These are phyloP conservation scores for Drosophila birchii DNA, from an alignment of 2,888 invertebrate genomes.

Conservation along the genomic window DNA sequence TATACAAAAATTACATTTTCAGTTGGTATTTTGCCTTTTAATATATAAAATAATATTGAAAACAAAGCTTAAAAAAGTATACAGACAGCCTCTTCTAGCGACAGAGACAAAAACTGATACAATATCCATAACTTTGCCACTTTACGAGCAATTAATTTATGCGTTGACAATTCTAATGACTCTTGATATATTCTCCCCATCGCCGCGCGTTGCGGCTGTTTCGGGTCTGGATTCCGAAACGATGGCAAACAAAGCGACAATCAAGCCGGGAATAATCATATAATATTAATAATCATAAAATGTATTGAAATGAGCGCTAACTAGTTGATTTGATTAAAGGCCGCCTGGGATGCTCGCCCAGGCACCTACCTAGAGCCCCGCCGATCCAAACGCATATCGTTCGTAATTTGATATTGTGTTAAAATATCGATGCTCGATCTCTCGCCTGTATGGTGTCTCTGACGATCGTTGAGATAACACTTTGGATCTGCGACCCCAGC, in stretches of 20 bases:
- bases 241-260: constrained; percentile 70
- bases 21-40: constrained; percentile 48
- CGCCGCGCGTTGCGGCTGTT: constrained; percentile 29
- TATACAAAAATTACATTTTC: not conserved
- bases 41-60: constrained; percentile 43
- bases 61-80: constrained; percentile 23
- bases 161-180: constrained; percentile 84
- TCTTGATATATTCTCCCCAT: constrained; percentile 61
- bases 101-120: constrained; percentile 53
- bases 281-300: constrained; percentile 78
- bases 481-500: constrained; percentile 5
- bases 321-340: constrained; percentile 76
- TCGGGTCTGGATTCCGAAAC: constrained; percentile 24
- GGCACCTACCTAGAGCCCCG: constrained; percentile 20
- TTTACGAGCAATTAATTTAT: constrained; percentile 84
- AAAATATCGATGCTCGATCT: constrained; percentile 49
- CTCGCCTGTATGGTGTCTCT: constrained; percentile 35
- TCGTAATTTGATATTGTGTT: constrained; percentile 76
- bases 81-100: constrained; percentile 2
- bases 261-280: constrained; percentile 70
- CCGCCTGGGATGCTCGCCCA: constrained; percentile 43
- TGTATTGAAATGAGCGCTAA: constrained; percentile 72
- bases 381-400: constrained; percentile 17
- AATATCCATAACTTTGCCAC: constrained; percentile 74
- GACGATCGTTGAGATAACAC: constrained; percentile 30